A percentile compares a stretch with the other conserved stretches of the same genome.
Conservation (phyloP, 2,888 invertebrate species). For the Craniophora ligustri region DNA sequence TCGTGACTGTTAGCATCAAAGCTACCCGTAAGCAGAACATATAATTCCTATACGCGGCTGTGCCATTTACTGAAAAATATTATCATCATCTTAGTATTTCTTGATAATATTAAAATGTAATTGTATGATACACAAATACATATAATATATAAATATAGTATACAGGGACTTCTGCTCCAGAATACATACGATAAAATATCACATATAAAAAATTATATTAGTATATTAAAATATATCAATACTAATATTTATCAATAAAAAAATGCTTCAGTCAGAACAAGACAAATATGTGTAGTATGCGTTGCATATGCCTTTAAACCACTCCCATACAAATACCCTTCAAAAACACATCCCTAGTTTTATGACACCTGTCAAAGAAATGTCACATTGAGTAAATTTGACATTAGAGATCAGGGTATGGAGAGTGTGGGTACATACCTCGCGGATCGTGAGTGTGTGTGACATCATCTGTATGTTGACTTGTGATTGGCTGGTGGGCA, state of each 20-base stretch:
- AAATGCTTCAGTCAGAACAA: neutral
- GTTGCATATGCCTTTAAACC: constrained; percentile 11
- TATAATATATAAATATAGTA: constrained; percentile 17
- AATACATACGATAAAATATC: constrained; percentile 20
- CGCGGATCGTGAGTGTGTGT: constrained; percentile 96
- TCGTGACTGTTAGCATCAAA: constrained; percentile 60
- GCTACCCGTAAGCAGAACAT: constrained; percentile 56
- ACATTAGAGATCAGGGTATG: neutral
- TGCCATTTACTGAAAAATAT: constrained; percentile 5
- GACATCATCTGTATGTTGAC: constrained; percentile 98
- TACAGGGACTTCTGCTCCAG: constrained; percentile 17
- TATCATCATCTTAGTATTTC: neutral
- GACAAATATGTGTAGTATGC: neutral
- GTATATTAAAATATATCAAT: constrained; percentile 45
- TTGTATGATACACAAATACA: constrained; percentile 24
- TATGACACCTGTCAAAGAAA: constrained; percentile 41
- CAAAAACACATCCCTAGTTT: constrained; percentile 28
- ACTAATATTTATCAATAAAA: constrained; percentile 16
- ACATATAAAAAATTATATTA: constrained; percentile 39
- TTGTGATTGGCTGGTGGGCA: constrained; percentile 97
- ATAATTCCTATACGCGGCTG: constrained; percentile 36
- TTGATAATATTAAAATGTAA: constrained; percentile 11
- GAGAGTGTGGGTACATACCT: constrained; percentile 92
- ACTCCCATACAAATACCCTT: constrained; percentile 27
- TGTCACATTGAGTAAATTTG: constrained; percentile 30